phyloP scores from a whole-genome alignment of 2,113 vertebrate genomes.

The Eptatretus burgeri region DNA sequence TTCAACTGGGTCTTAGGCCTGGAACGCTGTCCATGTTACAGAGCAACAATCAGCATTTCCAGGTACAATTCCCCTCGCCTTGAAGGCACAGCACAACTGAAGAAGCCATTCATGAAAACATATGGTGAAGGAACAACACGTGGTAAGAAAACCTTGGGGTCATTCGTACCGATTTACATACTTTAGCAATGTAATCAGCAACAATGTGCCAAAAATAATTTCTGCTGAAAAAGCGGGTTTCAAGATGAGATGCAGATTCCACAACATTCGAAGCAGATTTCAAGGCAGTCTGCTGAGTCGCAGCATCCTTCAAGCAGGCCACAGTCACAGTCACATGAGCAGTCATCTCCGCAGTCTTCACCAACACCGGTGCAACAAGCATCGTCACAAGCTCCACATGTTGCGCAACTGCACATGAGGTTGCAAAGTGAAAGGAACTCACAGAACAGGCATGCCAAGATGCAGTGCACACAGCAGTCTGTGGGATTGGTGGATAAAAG shows the following conservation, averaged over 20 bases:
- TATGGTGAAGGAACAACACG: too few relatives aligned
- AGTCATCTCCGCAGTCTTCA: not conserved
- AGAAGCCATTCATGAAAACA: too few relatives aligned
- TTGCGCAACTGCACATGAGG: conserved; percentile 68
- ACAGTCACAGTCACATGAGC: conserved; percentile 87
- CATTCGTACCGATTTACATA: too few relatives aligned
- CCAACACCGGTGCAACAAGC: not conserved
- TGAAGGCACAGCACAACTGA: too few relatives aligned
- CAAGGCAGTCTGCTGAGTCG: conserved; percentile 88
- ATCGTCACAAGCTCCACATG: not conserved
- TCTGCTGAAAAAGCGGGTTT: conserved; percentile 13
- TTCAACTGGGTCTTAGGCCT: too few relatives aligned
- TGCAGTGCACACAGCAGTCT: conserved; percentile 96
- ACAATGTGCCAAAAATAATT: too few relatives aligned
- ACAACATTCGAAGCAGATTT: conserved; percentile 99
- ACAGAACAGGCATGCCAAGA: conserved; percentile 90
- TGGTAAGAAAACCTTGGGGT: too few relatives aligned
- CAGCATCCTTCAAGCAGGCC: conserved; percentile 97
- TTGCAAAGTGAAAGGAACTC: conserved; percentile 93
- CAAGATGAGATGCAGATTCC: conserved; percentile 94
- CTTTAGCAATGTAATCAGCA: too few relatives aligned
- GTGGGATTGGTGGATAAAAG: not conserved
- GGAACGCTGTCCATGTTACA: too few relatives aligned
- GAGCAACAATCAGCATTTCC: too few relatives aligned
- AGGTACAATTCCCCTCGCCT: too few relatives aligned